These are phyloP conservation scores for Drosophila atripex DNA, from an alignment of 2,888 invertebrate genomes.

Conservation along the genomic window DNA sequence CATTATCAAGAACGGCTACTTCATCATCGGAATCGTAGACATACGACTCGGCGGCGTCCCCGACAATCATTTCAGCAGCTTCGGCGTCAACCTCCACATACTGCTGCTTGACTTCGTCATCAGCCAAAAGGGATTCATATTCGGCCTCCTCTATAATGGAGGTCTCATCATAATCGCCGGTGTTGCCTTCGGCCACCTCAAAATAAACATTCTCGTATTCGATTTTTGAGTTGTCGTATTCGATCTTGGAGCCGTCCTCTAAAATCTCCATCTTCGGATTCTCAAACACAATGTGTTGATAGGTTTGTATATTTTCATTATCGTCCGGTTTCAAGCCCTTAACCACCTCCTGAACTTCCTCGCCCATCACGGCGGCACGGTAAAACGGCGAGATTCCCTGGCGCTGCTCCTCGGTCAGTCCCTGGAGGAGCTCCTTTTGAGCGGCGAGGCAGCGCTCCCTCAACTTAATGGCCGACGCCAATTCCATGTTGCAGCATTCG, in stretches of 20 bases:
- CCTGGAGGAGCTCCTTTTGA: slow-evolving; percentile 55
- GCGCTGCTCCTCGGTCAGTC: slow-evolving; percentile 52
- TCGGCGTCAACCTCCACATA: slow-evolving; percentile 53
- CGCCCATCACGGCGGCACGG: slow-evolving; percentile 50
- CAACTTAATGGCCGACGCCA: slow-evolving; percentile 53
- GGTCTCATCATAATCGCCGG: slow-evolving; percentile 33
- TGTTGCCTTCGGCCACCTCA: slow-evolving; percentile 23
- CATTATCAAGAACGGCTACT: slow-evolving; percentile 66
- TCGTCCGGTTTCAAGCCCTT: slow-evolving; percentile 14
- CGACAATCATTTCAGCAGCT: slow-evolving; percentile 44
- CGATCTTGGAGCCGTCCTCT: slow-evolving; percentile 44
- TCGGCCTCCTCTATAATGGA: slow-evolving; percentile 60
- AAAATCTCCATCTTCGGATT: slow-evolving; percentile 50
- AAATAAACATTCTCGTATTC: slow-evolving; percentile 26
- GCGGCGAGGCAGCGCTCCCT: slow-evolving; percentile 66
- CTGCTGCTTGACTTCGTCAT: slow-evolving; percentile 44
- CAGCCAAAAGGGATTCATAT: slow-evolving; percentile 62
- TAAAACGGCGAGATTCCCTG: slow-evolving; percentile 50
- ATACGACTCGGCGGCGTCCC: slow-evolving; percentile 58
- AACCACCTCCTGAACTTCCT: slow-evolving; percentile 1
- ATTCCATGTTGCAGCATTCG: slow-evolving; percentile 63
- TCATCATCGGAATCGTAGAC: slow-evolving; percentile 69
- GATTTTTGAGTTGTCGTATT: slow-evolving; percentile 26
- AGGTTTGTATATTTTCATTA: slow-evolving; percentile 36
- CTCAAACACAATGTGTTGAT: slow-evolving; percentile 41